Conservation (phyloP, 2,797 vertebrate genomes). For the Megalops cyprinoides region DNA sequence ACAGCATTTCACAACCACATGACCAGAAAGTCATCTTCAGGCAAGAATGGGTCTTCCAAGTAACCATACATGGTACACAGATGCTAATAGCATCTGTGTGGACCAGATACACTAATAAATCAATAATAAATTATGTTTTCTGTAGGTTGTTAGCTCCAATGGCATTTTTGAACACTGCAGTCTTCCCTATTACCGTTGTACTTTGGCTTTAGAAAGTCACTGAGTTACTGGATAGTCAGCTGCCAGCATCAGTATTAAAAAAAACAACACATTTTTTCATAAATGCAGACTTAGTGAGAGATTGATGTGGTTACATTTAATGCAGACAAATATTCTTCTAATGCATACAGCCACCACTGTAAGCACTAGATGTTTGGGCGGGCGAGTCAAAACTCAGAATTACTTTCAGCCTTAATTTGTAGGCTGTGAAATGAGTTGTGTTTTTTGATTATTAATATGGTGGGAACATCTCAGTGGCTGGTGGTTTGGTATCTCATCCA, state of each 20-base stretch:
- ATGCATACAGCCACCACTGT: conserved; percentile 6
- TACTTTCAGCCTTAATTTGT: conserved; percentile 12
- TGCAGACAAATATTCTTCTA: conserved; percentile 19
- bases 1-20: no score
- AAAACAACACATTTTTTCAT: neutral
- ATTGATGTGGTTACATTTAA: conserved; percentile 2
- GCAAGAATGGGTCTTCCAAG: no score
- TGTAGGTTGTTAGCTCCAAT: no score
- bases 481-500: neutral
- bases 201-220: no score
- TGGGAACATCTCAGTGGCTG: neutral
- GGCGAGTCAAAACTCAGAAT: neutral
- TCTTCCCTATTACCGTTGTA: no score
- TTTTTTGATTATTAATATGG: conserved; percentile 6
- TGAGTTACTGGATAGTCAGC: neutral
- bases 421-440: neutral
- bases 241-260: neutral
- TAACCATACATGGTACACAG: no score
- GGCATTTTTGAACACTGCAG: no score
- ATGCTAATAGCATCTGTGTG: no score
- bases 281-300: conserved; percentile 9
- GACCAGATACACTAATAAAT: no score
- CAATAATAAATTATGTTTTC: no score
- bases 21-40: no score
- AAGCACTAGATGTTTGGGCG: neutral